Conservation (phyloP, 2,888 invertebrate species). For the Glaucopsyche alexis region DNA sequence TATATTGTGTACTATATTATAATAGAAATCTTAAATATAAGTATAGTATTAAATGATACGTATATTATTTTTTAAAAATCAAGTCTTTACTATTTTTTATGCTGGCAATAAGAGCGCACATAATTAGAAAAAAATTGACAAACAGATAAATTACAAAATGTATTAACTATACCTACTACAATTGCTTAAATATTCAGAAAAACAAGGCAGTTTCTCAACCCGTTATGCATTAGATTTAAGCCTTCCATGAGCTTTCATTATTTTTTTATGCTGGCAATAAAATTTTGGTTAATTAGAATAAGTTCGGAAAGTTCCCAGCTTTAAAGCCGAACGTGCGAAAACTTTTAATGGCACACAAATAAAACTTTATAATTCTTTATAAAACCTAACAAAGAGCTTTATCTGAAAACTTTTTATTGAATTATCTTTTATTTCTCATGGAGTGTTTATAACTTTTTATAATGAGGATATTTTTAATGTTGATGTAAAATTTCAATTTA, state of each 20-base stretch:
- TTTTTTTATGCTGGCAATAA: slow-evolving; percentile 7
- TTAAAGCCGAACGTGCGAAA: slow-evolving; percentile 7
- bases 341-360: slow-evolving; percentile 21
- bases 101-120: too few relatives aligned
- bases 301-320: background rate
- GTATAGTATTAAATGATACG: too few relatives aligned
- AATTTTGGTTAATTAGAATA: slow-evolving; percentile 12
- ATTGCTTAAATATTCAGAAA: too few relatives aligned
- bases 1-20: too few relatives aligned
- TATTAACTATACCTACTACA: too few relatives aligned
- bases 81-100: too few relatives aligned
- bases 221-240: background rate
- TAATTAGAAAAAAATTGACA: too few relatives aligned
- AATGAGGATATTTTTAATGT: slow-evolving; percentile 6
- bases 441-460: slow-evolving; percentile 1
- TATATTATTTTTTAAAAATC: too few relatives aligned
- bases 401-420: slow-evolving; percentile 21
- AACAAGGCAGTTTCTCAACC: background rate
- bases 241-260: background rate
- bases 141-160: too few relatives aligned
- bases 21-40: too few relatives aligned
- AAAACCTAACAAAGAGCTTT: slow-evolving; percentile 19
- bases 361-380: slow-evolving; percentile 18
- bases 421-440: slow-evolving; percentile 14
- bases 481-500: background rate